Evolutionary conservation across 2,113 vertebrate genomes (phyloP).

Genomic region (Amblyopsis rosae): DNA sequence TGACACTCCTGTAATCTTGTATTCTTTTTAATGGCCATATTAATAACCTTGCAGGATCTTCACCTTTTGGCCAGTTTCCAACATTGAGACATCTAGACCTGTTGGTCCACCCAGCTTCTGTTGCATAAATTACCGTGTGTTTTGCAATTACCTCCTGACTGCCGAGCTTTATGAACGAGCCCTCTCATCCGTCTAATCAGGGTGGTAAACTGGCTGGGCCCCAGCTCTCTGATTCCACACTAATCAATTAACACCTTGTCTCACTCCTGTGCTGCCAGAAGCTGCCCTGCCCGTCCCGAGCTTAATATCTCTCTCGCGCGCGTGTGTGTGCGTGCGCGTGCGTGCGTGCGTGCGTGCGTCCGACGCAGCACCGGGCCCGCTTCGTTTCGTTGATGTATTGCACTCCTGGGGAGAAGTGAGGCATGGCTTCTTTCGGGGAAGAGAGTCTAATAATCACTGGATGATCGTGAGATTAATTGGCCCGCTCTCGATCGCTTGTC

Average conservation of each 20-base stretch:
- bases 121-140: conserved; percentile 58
- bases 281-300: conserved; percentile 37
- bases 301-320: conserved; percentile 60
- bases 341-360: neutral
- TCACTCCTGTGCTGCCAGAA: conserved; percentile 45
- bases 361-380: conserved; percentile 16
- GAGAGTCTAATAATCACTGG: conserved; percentile 72
- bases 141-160: conserved; percentile 72
- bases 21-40: too few species aligned
- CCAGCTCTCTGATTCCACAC: conserved; percentile 62
- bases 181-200: conserved; percentile 70
- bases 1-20: too few species aligned
- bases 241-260: conserved; percentile 81
- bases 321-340: conserved; percentile 28
- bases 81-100: conserved; percentile 3
- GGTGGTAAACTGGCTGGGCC: conserved; percentile 62
- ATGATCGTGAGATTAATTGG: conserved; percentile 78
- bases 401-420: conserved; percentile 60
- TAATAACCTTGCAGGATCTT: too few species aligned
- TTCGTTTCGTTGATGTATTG: conserved; percentile 65
- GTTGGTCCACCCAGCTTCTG: conserved; percentile 53
- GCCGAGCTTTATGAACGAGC: conserved; percentile 71
- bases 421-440: conserved; percentile 42
- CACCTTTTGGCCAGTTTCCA: too few species aligned
- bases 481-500: conserved; percentile 55